Conservation (phyloP, 2,888 invertebrate species). For the Geophilus truncorum region DNA sequence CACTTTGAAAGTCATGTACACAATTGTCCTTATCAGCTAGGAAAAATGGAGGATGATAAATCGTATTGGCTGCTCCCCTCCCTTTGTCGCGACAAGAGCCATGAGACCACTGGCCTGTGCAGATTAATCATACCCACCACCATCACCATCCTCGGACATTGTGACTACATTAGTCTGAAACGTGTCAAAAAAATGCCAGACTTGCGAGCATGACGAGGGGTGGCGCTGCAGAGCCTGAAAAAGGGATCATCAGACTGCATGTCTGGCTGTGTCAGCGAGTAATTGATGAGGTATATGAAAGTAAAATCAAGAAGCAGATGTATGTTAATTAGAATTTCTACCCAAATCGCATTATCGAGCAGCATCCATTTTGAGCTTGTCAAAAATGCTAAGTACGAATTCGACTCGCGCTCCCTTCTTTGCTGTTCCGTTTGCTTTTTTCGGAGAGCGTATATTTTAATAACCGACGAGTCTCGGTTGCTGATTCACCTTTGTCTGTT, state of each 20-base stretch:
- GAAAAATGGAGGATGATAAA: neutral
- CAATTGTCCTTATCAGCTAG: too few species aligned
- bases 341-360: neutral
- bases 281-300: constrained; percentile 28
- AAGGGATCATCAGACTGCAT: neutral
- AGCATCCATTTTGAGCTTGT: neutral
- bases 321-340: constrained; percentile 19
- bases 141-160: neutral
- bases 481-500: too few species aligned
- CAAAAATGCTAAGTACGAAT: neutral
- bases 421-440: too few species aligned
- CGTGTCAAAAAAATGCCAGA: constrained; percentile 4
- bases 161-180: neutral
- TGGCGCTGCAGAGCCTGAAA: neutral
- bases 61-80: neutral
- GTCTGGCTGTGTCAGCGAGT: neutral
- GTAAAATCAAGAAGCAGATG: constrained; percentile 10
- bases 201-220: neutral
- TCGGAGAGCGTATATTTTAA: too few species aligned
- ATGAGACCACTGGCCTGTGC: neutral
- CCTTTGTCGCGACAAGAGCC: neutral
- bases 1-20: too few species aligned
- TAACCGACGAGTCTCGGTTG: too few species aligned
- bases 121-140: neutral
- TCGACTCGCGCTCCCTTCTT: too few species aligned